Evolutionary conservation across 2,888 invertebrate species (phyloP), one percentile per base, ranked within the genome.

Genomic region (Eurytoma adleriae): DNA sequence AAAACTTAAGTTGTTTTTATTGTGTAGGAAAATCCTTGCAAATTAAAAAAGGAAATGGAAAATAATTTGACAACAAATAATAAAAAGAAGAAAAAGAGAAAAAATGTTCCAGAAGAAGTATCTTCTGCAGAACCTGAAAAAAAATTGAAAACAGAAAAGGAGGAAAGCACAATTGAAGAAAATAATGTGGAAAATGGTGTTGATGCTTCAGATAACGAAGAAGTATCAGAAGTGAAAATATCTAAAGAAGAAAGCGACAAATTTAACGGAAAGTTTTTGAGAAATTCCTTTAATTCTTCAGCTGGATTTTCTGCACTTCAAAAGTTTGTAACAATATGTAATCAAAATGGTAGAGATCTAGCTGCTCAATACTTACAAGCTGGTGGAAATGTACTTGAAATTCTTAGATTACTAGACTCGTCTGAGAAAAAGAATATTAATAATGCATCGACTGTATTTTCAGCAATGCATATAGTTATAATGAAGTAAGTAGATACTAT

Each of bases 381-480:
- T 77, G 95, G 95, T 1, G 96, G 96, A 3, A 83, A 54, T 86
- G 93, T 95, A 0, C 91, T 94, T 69, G 96, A 96, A 90, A 91
- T 96, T 71, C 91, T 95, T 0, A 92, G 93, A 71, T 92, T 94
- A 59, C 91, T 96, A 16, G 93, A 94, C 80, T 91, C 92, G 14
- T 92, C 93, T 0, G 93, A 93, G 83, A 94, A 93, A 86, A 93
- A 92, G 40, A 93, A 94, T 84, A 88, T 94, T 0, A 90, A 93
- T 5, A 91, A 93, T 52, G 91, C 94, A 0, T 91, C 93, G 57
- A 92, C 93, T 14, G 92, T 95, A 0, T 94, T 96, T 83, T 92
- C 95, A 82, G 91, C 95, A 0, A 91, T 95, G 83, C 93, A 95
- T 77, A 91, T 94, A 40, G 92, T 96, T 54, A 91, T 96, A 69